Evolutionary conservation across 2,797 vertebrate species (phyloP), one percentile per base, ranked within the genome.

Genomic region (Paguma larvata): DNA sequence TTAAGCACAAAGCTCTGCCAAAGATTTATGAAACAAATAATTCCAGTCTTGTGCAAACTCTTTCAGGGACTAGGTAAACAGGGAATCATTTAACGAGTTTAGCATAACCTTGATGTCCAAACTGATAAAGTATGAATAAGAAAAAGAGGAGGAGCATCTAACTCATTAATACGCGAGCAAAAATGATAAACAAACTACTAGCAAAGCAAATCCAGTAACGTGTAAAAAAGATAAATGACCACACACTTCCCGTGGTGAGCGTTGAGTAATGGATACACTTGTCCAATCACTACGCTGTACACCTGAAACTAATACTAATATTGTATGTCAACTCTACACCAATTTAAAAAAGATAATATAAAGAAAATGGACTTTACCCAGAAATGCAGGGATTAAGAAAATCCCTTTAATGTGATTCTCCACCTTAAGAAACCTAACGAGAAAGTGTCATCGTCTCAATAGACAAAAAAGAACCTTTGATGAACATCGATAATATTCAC

Each of bases 311-410:
- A 75, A 75, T 30, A 75, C 8, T 27, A 75, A 46, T 27, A 75
- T 48, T 75, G 25, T 75, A 75, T 32, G 73, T 75, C 73, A 48
- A 48, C 44, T 46, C 44, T 46, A 75, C 73, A 3, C 46, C 27
- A 48, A 32, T 48, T 48, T 1, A 1, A 48, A 75, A 75, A 75
- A 46, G 70, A 44, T 46, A 75, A 75, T 19, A 32, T n/a, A 13
- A 56, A 41, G 34, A 68, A 91, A 73, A 85, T 77, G 23, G 16
- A 77, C 48, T 77, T 88, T 88, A 32, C 25, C 65, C 63, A 48
- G 78, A 80, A 94, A 80, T 79, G 48, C 32, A 82, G 80, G 48
- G 5, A 65, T 89, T 78, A 73, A 79, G n/a, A 92, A 84, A 84
- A 79, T 25, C 13, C 13, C 18, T 85, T 80, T 65, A 12, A 44